Base-by-base conservation (phyloP, 2,888 invertebrate species). In the Papilio gigon region DNA sequence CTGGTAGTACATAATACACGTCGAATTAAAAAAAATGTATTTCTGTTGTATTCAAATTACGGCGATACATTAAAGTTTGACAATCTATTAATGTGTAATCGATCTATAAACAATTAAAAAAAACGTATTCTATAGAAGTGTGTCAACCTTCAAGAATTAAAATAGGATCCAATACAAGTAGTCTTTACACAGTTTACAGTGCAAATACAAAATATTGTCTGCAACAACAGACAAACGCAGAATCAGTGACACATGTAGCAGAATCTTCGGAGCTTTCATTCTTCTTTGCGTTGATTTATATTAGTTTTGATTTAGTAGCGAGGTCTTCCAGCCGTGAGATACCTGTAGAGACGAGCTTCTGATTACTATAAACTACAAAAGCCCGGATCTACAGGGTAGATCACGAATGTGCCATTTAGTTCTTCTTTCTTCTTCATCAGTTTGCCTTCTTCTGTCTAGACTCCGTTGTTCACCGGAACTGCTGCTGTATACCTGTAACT, bases 321-420 rank as follows among this genome's bases (percentile, higher is more conserved):
- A 93, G 95, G 95, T 95, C 95, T 95, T 95, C 95, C 96, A 96
- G 97, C 97, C 97, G 97, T 97, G 97, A 98, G 97, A 98, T 98
- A 98, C 98, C 98, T 98, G 98, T 98, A 98, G 97, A 98, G 97
- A 97, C 98, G 98, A 98, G 98, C 98, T 98, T 98, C 98, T 98
- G 98, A 97, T 95, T 91, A 93, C 94, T 94, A 95, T 94, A 95
- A 95, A 96, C 97, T 96, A 98, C 98, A 98, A 97, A 98, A 98
- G 97, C 98, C 98, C 98, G 98, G 98, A 98, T 97, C 97, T 98
- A 98, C 98, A 98, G 98, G 98, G 98, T 98, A 98, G 97, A 97
- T 97, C 97, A 98, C 97, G 97, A 96, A 97, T 97, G 97, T 95
- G 96, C 95, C 95, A 91, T 81, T 74, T 76, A 75, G 73, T 76